phyloP scores from a whole-genome alignment of 1,140 invertebrate genomes.

The Atopsyche davidsoni region DNA sequence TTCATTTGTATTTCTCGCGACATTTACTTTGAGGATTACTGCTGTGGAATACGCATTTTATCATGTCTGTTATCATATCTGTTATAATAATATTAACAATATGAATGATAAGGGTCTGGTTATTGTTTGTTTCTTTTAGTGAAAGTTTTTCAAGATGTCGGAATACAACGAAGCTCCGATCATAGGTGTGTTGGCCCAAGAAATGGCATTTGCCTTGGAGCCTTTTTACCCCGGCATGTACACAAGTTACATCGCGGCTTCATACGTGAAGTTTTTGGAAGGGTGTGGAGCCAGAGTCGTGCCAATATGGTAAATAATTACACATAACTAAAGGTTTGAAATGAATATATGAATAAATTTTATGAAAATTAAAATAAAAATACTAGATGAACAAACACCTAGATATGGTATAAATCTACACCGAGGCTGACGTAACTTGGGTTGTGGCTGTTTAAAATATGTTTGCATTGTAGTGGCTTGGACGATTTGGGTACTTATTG shows the following conservation, averaged over 20 bases:
- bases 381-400: not conserved
- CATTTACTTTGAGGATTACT: too few species aligned
- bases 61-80: too few species aligned
- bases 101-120: too few species aligned
- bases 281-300: conserved; percentile 73
- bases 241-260: conserved; percentile 70
- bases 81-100: too few species aligned
- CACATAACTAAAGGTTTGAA: not conserved
- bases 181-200: conserved; percentile 62
- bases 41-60: too few species aligned
- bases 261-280: conserved; percentile 83
- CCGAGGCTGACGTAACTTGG: too few species aligned
- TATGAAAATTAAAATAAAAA: too few species aligned
- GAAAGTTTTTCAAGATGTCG: not conserved
- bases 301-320: conserved; percentile 68
- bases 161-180: conserved; percentile 46
- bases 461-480: not conserved
- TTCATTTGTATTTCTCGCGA: too few species aligned
- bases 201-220: conserved; percentile 49
- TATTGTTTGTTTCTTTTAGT: conserved; percentile 17
- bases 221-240: conserved; percentile 44
- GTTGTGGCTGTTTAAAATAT: too few species aligned
- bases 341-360: too few species aligned
- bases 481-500: not conserved
- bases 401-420: too few species aligned